Base-by-base conservation (phyloP, 2,888 invertebrate genomes). In the Trileptium ribeirensis region DNA sequence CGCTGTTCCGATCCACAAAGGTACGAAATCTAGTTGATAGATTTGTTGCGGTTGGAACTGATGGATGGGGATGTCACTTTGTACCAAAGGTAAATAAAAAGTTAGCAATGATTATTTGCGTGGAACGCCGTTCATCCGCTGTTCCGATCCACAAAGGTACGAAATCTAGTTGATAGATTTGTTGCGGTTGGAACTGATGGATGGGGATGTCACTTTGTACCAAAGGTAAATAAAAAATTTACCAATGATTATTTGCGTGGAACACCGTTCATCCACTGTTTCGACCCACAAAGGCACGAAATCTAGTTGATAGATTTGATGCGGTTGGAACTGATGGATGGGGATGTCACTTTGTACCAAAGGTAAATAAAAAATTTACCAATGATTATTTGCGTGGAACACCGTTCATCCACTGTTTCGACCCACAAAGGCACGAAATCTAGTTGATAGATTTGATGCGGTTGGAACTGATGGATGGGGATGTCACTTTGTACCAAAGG, bases 51-150 rank as follows among this genome's bases (percentile, higher is more conserved):
- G 40, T 79, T 29, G 79, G 79, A 1, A n/a, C 79, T 2, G 79
- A 79, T 33, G 79, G 74, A 8, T 79, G 79, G 79, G 33, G 77
- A 24, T 67, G 67, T 79, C 8, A 36, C 2, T 2, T 3, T 8
- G 29, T 79, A 3, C 79, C 79, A 8, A 75, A 79, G 36, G 79
- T 79, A 75, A n/a, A n/a, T n/a, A n/a, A n/a, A n/a, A n/a, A n/a
- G n/a, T n/a, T n/a, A n/a, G n/a, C n/a, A n/a, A 75, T 8, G 34
- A 2, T 75, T 75, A 8, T n/a, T 34, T 8, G n/a, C n/a, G n/a
- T n/a, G n/a, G n/a, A n/a, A n/a, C n/a, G n/a, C n/a, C n/a, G n/a
- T n/a, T n/a, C n/a, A n/a, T n/a, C n/a, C n/a, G n/a, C n/a, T n/a
- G n/a, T n/a, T n/a, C n/a, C n/a, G n/a, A n/a, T n/a, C n/a, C n/a